Conservation (phyloP, 1,140 invertebrate genomes). For the Dendroctonus valens region DNA sequence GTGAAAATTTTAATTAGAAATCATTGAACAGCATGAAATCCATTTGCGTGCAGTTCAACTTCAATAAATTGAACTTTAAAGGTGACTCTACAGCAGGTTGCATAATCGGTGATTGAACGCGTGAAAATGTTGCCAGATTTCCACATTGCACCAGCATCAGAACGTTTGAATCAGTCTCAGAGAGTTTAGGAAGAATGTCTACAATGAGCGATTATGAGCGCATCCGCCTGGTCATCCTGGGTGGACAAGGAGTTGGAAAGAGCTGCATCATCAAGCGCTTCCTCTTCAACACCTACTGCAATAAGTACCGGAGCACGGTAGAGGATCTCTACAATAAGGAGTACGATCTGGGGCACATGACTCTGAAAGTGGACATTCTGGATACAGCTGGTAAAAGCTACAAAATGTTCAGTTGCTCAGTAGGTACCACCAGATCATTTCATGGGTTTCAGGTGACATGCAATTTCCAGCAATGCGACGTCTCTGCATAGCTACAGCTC, state of each 20-base stretch:
- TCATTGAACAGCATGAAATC: too few relatives aligned
- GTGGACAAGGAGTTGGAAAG: constrained; percentile 79
- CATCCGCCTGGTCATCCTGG: constrained; percentile 80
- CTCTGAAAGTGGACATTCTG: constrained; percentile 82
- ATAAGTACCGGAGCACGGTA: constrained; percentile 84
- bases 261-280: constrained; percentile 84
- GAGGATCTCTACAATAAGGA: constrained; percentile 87
- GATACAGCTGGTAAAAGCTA: constrained; percentile 65
- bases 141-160: background rate
- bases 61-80: background rate
- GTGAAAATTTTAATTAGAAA: too few relatives aligned
- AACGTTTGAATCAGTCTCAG: background rate
- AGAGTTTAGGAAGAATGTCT: constrained; percentile 19
- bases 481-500: constrained; percentile 83
- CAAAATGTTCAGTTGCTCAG: background rate
- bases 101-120: background rate
- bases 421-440: background rate
- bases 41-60: too few relatives aligned
- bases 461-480: constrained; percentile 86
- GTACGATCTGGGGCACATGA: constrained; percentile 73
- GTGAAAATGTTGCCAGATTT: background rate
- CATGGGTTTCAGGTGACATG: constrained; percentile 60
- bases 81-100: background rate
- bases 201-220: constrained; percentile 69
- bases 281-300: constrained; percentile 79